Evolutionary conservation across 2,113 vertebrate species (phyloP).

Genomic region (Pluvialis apricaria): DNA sequence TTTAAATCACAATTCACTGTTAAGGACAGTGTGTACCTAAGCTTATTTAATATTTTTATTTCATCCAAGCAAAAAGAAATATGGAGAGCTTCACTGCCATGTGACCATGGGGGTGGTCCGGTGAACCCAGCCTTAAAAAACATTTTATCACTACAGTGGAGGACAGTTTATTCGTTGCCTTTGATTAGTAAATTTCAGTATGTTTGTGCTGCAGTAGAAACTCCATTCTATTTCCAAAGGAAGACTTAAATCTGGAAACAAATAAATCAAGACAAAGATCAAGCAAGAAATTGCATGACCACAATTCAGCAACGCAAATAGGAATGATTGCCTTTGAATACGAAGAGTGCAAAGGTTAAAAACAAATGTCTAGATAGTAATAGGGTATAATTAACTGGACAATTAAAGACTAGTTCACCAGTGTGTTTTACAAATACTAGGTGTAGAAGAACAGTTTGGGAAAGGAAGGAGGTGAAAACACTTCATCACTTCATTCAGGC

Average conservation of each 20-base stretch:
- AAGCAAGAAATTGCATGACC: background rate
- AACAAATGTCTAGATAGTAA: background rate
- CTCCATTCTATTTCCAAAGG: background rate
- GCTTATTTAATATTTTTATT: background rate
- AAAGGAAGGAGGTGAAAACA: background rate
- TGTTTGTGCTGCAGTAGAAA: background rate
- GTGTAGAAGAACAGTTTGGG: background rate
- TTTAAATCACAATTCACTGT: background rate
- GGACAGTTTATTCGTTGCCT: background rate
- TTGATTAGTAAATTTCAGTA: background rate
- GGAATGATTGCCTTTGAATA: background rate
- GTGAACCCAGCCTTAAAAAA: background rate
- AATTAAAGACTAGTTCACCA: background rate
- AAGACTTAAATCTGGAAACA: background rate
- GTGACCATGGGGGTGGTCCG: fast-evolving
- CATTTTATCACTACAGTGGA: background rate
- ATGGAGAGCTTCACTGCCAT: fast-evolving
- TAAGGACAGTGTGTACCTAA: background rate
- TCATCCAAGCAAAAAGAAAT: background rate
- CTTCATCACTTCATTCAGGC: background rate
- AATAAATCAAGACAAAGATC: background rate
- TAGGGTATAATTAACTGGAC: background rate
- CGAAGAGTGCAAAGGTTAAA: background rate
- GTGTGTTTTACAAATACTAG: background rate
- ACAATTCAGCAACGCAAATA: background rate